A percentile compares a stretch with the other conserved stretches of the same genome.
These are phyloP conservation scores for Druon quercuslanigerum DNA, from an alignment of 1,140 invertebrate genomes.

Conservation along the genomic window DNA sequence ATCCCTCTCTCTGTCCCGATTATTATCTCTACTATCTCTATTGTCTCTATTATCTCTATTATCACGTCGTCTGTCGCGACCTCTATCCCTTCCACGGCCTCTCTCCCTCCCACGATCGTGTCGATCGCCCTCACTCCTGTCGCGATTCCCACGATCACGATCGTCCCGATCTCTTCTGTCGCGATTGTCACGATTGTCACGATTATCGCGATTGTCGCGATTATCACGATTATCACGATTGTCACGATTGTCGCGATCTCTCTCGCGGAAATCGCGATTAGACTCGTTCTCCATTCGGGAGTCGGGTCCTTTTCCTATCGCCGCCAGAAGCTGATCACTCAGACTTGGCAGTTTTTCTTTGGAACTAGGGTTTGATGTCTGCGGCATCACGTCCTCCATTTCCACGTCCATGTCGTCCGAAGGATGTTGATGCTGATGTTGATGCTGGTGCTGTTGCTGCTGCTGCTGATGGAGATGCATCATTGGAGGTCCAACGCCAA, in stretches of 20 bases:
- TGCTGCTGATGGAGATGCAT: conserved; percentile 45
- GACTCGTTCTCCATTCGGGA: conserved; percentile 51
- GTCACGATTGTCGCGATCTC: conserved; percentile 70
- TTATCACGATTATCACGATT: conserved; percentile 57
- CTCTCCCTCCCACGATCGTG: conserved; percentile 60
- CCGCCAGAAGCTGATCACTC: conserved; percentile 69
- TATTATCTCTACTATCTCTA: conserved; percentile 53
- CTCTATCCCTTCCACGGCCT: conserved; percentile 63
- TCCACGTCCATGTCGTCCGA: conserved; percentile 80
- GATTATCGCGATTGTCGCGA: conserved; percentile 56
- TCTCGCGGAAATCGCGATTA: conserved; percentile 40
- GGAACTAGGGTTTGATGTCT: conserved; percentile 49
- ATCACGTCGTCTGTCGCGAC: conserved; percentile 69
- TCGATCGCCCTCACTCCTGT: conserved; percentile 62
- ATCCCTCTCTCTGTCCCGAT: conserved; percentile 66
- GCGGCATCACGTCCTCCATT: conserved; percentile 78
- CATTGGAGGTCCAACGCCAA: conserved; percentile 68
- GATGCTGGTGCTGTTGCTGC: conserved; percentile 17
- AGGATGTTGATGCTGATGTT: conserved; percentile 54
- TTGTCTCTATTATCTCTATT: conserved; percentile 62
- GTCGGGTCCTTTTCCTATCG: conserved; percentile 66
- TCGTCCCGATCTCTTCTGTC: conserved; percentile 53
- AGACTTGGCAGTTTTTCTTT: conserved; percentile 57
- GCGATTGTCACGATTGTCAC: conserved; percentile 55
- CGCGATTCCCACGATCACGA: conserved; percentile 56